A percentile compares a stretch with the other conserved stretches of the same genome.
Evolutionary conservation across 2,797 vertebrate genomes (phyloP).

Genomic region (Hozukius guyotensis): DNA sequence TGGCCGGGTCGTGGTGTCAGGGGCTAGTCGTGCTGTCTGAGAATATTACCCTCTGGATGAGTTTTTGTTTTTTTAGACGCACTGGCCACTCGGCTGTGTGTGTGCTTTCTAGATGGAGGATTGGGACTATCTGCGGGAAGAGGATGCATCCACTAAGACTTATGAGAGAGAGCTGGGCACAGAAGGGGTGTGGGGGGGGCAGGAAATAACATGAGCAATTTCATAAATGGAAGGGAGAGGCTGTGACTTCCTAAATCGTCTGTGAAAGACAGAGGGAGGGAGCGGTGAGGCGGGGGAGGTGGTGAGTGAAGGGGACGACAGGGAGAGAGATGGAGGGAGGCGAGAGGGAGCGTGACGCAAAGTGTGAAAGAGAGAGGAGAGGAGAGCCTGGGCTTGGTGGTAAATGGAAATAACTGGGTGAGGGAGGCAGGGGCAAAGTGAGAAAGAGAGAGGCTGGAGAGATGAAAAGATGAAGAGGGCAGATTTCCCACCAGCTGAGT

Average conservation of each 20-base stretch:
- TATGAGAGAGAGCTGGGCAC: slow-evolving; percentile 56
- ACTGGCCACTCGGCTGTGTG: slow-evolving; percentile 49
- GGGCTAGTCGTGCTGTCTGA: slow-evolving; percentile 57
- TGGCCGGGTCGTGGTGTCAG: slow-evolving; percentile 46
- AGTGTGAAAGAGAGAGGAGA: slow-evolving; percentile 71
- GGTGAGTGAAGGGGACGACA: slow-evolving; percentile 54
- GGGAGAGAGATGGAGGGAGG: slow-evolving; percentile 65
- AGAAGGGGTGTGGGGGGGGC: slow-evolving; percentile 1
- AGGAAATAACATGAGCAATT: slow-evolving; percentile 82
- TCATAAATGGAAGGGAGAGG: slow-evolving; percentile 83
- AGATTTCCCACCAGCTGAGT: slow-evolving; percentile 84
- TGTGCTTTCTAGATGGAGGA: slow-evolving; percentile 52
- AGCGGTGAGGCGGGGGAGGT: slow-evolving; percentile 35
- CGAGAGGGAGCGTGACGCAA: slow-evolving; percentile 62
- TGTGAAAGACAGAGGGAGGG: slow-evolving; percentile 79
- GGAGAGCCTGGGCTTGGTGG: slow-evolving; percentile 54
- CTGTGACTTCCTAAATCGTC: slow-evolving; percentile 82
- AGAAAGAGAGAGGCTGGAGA: slow-evolving; percentile 75
- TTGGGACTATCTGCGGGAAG: slow-evolving; percentile 51
- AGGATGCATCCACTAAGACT: slow-evolving; percentile 66
- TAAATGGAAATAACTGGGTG: slow-evolving; percentile 76
- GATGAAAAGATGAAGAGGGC: slow-evolving; percentile 79
- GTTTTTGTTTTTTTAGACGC: slow-evolving; percentile 36
- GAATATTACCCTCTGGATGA: slow-evolving; percentile 68
- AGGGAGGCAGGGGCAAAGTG: slow-evolving; percentile 70